Percentiles rank a stretch among this genome's conserved stretches.
Evolutionary conservation across 37 sponge, comb jelly and placozoan species (phyloP).

Genomic region (Dysidea cf. avara): DNA sequence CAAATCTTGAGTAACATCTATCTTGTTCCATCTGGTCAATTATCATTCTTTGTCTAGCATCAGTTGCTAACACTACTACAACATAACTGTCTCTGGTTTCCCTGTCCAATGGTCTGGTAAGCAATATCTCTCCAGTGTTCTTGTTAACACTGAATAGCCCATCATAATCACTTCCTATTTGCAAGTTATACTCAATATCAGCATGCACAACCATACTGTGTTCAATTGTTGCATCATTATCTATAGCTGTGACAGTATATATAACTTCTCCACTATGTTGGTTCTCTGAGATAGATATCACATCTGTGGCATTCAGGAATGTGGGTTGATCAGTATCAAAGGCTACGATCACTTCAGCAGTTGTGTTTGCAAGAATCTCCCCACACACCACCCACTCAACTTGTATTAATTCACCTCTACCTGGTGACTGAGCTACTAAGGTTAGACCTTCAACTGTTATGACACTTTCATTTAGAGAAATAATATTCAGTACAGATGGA

Average conservation of each 20-base stretch:
- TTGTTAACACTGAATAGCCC: constrained; percentile 41
- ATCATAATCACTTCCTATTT: constrained; percentile 10
- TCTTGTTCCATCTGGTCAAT: too few relatives aligned
- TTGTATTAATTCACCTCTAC: constrained; percentile 13
- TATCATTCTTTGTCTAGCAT: constrained; percentile 34
- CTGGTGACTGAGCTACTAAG: constrained; percentile 18
- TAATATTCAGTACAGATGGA: constrained; percentile 27
- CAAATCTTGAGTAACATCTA: too few relatives aligned
- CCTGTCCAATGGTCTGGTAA: constrained; percentile 45
- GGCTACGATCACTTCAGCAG: constrained; percentile 18
- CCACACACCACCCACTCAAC: constrained; percentile 39
- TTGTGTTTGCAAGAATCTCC: background rate
- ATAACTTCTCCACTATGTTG: background rate
- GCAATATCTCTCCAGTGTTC: constrained; percentile 30
- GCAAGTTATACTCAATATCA: constrained; percentile 32
- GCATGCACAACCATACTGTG: too few relatives aligned
- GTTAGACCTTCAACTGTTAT: constrained; percentile 36
- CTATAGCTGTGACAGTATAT: background rate
- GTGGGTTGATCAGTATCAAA: constrained; percentile 29
- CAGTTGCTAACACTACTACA: constrained; percentile 38
- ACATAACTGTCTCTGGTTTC: constrained; percentile 25
- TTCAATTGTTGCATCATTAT: constrained; percentile 30
- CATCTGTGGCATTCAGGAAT: background rate
- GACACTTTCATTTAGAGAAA: constrained; percentile 18
- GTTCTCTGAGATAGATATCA: constrained; percentile 4